Evolutionary conservation across 2,888 invertebrate genomes (phyloP), one percentile per base, ranked within the genome.

Genomic region (Drosophila heteroneura): DNA sequence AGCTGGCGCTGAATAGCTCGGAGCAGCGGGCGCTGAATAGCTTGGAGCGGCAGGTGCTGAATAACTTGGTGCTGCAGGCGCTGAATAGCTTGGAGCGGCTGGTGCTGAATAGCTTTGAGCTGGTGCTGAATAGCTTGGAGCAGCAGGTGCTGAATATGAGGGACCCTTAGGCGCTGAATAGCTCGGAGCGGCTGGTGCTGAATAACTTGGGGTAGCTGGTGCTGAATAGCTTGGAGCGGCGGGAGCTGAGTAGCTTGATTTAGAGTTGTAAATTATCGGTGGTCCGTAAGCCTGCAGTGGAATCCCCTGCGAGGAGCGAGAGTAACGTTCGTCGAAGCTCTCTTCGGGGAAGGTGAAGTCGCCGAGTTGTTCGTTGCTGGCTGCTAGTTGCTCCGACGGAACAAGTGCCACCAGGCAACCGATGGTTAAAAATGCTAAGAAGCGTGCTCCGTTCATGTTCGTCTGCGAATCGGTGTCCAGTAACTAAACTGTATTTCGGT

Each of bases 211-310:
- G n/a, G n/a, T n/a, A n/a, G n/a, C n/a, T n/a, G 26, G 26, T 1
- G 26, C 78, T 2, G 78, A 52, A 26, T 75, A 75, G 1, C 35
- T 60, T 7, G 65, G 60, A 16, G 53, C 37, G 0, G 47, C 47
- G 0, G 76, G 62, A 0, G 70, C 79, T 14, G 79, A 79, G 30
- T 81, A 82, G 62, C 67, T 81, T 0, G 87, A 73, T 53, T 63
- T 71, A 1, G 85, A 77, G 60, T 66, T 86, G 44, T 84, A 84
- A 41, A 79, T 39, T 5, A 72, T 54, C 32, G 84, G 85, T 16
- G 85, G 68, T 16, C 76, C 85, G 56, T 88, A 85, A 1, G 88
- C 85, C 69, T 76, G 81, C 0, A 63, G 7, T 0, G 85, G 83
- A 58, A 86, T 84, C 7, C 59, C 65, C 7, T 52, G 51, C n/a